Conservation (phyloP, 2,113 vertebrate genomes). For the Silurus meridionalis region DNA sequence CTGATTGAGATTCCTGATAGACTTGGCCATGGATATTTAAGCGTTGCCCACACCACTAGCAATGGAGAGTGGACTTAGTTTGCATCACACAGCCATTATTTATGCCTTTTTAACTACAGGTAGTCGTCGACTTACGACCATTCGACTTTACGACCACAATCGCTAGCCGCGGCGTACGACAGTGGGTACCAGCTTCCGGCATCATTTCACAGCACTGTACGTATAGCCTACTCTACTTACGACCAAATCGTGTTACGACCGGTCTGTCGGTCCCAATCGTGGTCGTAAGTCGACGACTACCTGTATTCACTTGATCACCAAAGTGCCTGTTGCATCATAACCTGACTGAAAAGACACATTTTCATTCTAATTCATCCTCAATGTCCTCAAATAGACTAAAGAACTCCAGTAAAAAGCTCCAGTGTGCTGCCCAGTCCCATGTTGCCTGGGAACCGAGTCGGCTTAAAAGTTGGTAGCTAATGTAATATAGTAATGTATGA, state of each 20-base stretch:
- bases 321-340: not conserved
- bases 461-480: not conserved
- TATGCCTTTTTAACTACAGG: too few relatives aligned
- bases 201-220: too few relatives aligned
- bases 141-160: too few relatives aligned
- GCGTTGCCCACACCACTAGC: not conserved
- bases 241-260: too few relatives aligned
- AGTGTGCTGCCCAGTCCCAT: not conserved
- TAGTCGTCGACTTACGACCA: too few relatives aligned
- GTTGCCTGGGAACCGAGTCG: not conserved
- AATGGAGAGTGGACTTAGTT: not conserved
- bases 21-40: not conserved
- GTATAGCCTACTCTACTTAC: too few relatives aligned
- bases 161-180: too few relatives aligned
- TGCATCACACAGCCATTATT: not conserved
- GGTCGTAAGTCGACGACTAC: too few relatives aligned
- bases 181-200: too few relatives aligned
- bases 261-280: too few relatives aligned
- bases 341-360: not conserved
- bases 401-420: not conserved
- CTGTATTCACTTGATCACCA: not conserved
- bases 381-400: too few relatives aligned
- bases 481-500: not conserved
- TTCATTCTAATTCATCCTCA: too few relatives aligned
- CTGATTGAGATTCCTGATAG: not conserved